Percentiles rank a stretch among this genome's conserved stretches.
Evolutionary conservation across 2,113 vertebrate species (phyloP).

Genomic region (Lonchura striata): DNA sequence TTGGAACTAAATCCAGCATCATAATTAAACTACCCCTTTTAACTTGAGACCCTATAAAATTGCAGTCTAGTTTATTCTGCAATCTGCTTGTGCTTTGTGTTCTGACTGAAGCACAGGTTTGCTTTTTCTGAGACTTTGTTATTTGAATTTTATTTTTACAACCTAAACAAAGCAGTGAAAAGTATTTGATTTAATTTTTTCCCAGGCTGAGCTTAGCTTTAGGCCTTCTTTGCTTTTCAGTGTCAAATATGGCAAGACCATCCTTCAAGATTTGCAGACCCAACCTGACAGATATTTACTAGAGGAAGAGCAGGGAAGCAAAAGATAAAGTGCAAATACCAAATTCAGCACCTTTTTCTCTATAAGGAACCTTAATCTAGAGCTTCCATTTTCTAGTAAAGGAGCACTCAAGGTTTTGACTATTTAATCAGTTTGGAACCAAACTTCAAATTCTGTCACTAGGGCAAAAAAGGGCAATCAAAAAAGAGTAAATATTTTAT

Average conservation of each 20-base stretch:
- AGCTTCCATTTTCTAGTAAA: neutral
- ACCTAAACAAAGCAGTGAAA: neutral
- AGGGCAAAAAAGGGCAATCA: neutral
- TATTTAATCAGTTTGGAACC: neutral
- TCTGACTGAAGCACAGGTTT: neutral
- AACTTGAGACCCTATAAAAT: conserved; percentile 19
- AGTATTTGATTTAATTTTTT: neutral
- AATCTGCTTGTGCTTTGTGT: conserved; percentile 19
- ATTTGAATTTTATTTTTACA: neutral
- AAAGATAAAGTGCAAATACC: neutral
- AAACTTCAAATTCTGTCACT: neutral
- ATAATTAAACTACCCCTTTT: conserved; percentile 28
- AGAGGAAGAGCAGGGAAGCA: neutral
- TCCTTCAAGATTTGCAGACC: neutral
- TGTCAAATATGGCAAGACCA: neutral
- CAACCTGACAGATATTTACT: neutral
- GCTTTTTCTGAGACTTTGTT: neutral
- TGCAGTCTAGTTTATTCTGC: neutral
- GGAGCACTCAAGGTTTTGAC: neutral
- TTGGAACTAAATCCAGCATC: conserved; percentile 17
- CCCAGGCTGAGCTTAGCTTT: neutral
- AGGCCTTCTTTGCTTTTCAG: neutral
- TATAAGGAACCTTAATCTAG: neutral
- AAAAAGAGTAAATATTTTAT: neutral
- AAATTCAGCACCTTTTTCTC: neutral